A percentile compares a stretch with the other conserved stretches of the same genome.
phyloP scores from a whole-genome alignment of 2,888 invertebrate species.

The Caenorhabditis becei region DNA sequence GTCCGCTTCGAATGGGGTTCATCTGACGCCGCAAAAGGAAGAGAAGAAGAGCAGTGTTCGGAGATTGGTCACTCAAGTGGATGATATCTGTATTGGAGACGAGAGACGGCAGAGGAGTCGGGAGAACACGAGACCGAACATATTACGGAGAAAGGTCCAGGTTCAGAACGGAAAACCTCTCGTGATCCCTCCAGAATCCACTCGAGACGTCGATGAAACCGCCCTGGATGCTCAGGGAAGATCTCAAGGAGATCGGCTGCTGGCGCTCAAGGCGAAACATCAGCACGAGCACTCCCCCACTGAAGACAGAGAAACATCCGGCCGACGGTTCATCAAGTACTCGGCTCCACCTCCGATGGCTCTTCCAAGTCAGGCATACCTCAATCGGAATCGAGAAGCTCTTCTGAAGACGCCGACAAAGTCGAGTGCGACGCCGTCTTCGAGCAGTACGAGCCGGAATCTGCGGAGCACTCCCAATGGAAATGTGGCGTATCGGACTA shows the following conservation, averaged over 20 bases:
- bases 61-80: constrained; percentile 54
- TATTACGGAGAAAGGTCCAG: constrained; percentile 44
- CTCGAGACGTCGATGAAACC: constrained; percentile 66
- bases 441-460: constrained; percentile 9
- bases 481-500: constrained; percentile 42
- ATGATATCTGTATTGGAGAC: constrained; percentile 28
- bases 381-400: constrained; percentile 51
- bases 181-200: neutral
- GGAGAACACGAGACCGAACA: constrained; percentile 56
- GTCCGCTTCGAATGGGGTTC: constrained; percentile 68
- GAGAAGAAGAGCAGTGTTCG: constrained; percentile 27
- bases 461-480: constrained; percentile 33
- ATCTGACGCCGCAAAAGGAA: constrained; percentile 34
- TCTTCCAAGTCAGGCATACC: constrained; percentile 56
- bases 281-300: constrained; percentile 55
- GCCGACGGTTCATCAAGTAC: constrained; percentile 23
- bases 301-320: neutral
- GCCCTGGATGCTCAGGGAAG: constrained; percentile 75
- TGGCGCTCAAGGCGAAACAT: constrained; percentile 74
- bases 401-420: neutral
- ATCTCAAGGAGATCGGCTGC: constrained; percentile 79
- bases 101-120: constrained; percentile 15
- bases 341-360: constrained; percentile 16
- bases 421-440: constrained; percentile 5
- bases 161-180: constrained; percentile 15